Percentiles rank a stretch among this genome's conserved stretches.
These are phyloP conservation scores for Potorous gilbertii DNA, from an alignment of 2,797 vertebrate genomes.

Conservation along the genomic window DNA sequence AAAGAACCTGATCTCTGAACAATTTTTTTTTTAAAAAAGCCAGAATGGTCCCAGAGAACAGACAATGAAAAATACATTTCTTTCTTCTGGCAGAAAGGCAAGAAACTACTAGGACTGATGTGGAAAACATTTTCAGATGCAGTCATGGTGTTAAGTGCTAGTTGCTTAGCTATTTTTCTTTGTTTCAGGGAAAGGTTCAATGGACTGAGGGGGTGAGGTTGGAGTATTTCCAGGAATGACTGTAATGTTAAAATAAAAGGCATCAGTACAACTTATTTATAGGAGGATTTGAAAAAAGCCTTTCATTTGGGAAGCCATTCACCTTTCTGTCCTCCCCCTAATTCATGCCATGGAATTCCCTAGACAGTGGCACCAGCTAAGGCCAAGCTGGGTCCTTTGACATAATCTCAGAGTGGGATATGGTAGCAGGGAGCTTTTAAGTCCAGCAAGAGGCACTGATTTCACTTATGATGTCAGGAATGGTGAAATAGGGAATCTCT, in stretches of 20 bases:
- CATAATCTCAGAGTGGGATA: not conserved
- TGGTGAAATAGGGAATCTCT: conserved; percentile 23
- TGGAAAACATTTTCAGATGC: not conserved
- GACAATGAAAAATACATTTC: not conserved
- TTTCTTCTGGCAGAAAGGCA: not conserved
- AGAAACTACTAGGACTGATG: not conserved
- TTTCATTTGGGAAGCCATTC: conserved; percentile 38
- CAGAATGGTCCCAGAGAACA: not conserved
- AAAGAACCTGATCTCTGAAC: not conserved
- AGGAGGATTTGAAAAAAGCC: not conserved
- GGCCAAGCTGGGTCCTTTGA: not conserved
- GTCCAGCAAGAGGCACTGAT: not conserved
- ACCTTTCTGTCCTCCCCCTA: conserved; percentile 11
- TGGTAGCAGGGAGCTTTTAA: not conserved
- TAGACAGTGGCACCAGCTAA: not conserved
- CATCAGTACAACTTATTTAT: conserved; percentile 24
- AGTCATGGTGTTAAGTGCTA: not conserved
- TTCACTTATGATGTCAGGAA: conserved; percentile 47
- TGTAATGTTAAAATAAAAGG: conserved; percentile 56
- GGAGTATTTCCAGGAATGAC: not conserved
- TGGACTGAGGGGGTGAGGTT: not conserved
- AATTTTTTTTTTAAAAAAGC: not conserved
- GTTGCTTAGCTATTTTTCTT: not conserved
- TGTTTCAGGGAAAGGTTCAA: not conserved
- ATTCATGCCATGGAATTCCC: not conserved